Conservation (phyloP, 2,888 invertebrate genomes). For the Cheilosia vulpina region DNA sequence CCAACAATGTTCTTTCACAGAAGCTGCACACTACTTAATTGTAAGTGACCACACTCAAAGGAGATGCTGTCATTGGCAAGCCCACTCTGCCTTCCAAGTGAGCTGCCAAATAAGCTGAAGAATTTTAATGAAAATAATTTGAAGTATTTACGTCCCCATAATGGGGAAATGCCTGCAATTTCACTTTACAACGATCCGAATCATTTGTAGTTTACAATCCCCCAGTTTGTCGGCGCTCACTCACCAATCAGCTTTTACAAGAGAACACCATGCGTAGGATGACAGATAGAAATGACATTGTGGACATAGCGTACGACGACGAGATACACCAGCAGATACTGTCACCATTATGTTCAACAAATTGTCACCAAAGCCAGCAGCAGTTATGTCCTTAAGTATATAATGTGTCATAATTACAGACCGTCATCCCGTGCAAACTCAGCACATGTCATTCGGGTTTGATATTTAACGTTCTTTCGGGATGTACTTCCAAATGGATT, state of each 20-base stretch:
- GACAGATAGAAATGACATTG: conserved; percentile 32
- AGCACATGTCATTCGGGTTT: background rate
- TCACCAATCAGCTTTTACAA: conserved; percentile 43
- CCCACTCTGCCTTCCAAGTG: conserved; percentile 1
- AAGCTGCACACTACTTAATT: background rate
- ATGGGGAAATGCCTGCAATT: conserved; percentile 37
- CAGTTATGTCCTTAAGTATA: conserved; percentile 63
- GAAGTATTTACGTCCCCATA: conserved; percentile 45
- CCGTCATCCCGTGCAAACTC: conserved; percentile 14
- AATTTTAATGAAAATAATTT: conserved; percentile 74
- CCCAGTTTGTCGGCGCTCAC: conserved; percentile 37
- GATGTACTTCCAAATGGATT: conserved; percentile 25
- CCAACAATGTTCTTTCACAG: background rate
- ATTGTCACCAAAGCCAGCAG: conserved; percentile 51
- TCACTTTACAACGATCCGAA: conserved; percentile 3
- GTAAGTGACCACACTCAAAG: background rate
- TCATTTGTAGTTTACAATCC: conserved; percentile 16
- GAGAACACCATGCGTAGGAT: conserved; percentile 41
- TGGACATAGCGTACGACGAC: conserved; percentile 8
- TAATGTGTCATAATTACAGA: conserved; percentile 71
- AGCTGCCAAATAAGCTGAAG: conserved; percentile 34
- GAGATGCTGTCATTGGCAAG: background rate
- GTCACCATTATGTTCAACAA: conserved; percentile 58
- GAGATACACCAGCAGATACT: conserved; percentile 24
- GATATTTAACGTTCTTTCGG: conserved; percentile 1